Conservation (phyloP, 2,797 vertebrate species). For the Apogon hyalosoma region DNA sequence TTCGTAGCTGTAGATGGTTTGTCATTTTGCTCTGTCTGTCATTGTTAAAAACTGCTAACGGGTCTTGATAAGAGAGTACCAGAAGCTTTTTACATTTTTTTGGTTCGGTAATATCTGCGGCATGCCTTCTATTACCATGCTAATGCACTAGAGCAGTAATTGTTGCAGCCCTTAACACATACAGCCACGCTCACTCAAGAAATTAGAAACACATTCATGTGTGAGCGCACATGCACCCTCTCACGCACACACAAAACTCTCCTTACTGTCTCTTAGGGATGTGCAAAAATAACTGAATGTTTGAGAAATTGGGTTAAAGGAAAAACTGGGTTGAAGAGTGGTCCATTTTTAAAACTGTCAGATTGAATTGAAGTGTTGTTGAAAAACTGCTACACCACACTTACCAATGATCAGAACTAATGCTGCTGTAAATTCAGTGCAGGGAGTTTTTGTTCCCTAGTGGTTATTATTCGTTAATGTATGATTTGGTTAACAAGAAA, state of each 20-base stretch:
- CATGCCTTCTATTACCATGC: conserved; percentile 54
- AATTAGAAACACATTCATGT: conserved; percentile 57
- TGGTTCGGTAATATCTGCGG: conserved; percentile 30
- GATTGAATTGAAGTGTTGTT: conserved; percentile 56
- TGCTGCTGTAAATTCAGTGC: conserved; percentile 52
- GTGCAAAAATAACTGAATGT: conserved; percentile 76
- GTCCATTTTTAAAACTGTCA: conserved; percentile 71
- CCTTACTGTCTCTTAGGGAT: conserved; percentile 66
- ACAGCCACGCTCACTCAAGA: conserved; percentile 51
- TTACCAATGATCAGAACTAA: conserved; percentile 57
- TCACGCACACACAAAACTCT: conserved; percentile 47
- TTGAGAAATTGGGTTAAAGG: conserved; percentile 74
- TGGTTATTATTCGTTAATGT: conserved; percentile 22
- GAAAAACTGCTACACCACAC: conserved; percentile 32
- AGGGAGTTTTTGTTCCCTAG: conserved; percentile 35
- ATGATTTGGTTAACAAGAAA: conserved; percentile 43
- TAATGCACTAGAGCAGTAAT: conserved; percentile 68
- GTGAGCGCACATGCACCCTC: conserved; percentile 27
- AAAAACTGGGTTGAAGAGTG: conserved; percentile 73
- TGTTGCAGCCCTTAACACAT: conserved; percentile 51
- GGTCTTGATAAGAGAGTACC: conserved; percentile 47
- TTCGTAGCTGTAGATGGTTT: conserved; percentile 24
- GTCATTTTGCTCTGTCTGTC: conserved; percentile 49
- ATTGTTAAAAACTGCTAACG: conserved; percentile 58
- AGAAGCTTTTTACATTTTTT: conserved; percentile 58